phyloP scores from a whole-genome alignment of 2,113 vertebrate species.

The Xiphorhynchus elegans region DNA sequence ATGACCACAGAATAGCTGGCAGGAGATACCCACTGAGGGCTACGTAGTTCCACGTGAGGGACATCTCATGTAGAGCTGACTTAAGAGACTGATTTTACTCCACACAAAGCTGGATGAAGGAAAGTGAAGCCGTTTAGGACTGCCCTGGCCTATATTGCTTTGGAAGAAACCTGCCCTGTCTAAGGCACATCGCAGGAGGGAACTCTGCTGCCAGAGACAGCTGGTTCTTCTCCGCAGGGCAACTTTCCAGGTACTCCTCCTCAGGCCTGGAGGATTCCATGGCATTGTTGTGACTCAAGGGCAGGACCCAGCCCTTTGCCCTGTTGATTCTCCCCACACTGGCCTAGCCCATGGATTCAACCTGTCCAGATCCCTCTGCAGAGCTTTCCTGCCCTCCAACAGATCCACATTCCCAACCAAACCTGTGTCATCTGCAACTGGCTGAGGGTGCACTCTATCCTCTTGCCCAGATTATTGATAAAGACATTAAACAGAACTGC shows the following conservation, averaged over 20 bases:
- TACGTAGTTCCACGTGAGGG: neutral
- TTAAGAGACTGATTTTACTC: neutral
- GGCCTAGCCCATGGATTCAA: neutral
- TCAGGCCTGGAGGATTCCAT: neutral
- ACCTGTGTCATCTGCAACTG: neutral
- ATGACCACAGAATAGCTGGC: neutral
- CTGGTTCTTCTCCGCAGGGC: neutral
- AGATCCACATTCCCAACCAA: neutral
- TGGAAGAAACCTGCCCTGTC: neutral
- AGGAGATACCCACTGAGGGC: neutral
- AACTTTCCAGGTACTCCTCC: neutral
- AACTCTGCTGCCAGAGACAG: neutral
- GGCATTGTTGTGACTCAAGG: neutral
- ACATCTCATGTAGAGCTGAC: accelerated
- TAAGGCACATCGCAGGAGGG: neutral
- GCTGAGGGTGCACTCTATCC: neutral
- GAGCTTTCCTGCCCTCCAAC: neutral
- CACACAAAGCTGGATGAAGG: neutral
- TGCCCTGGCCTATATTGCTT: neutral
- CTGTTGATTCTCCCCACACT: neutral
- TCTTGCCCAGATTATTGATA: neutral
- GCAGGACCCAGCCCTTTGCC: accelerated
- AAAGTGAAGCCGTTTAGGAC: neutral
- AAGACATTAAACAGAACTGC: neutral
- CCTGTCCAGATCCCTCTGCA: neutral